A percentile compares a stretch with the other conserved stretches of the same genome.
Evolutionary conservation across 2,888 invertebrate genomes (phyloP).

Genomic region (Habroteleia sp.): DNA sequence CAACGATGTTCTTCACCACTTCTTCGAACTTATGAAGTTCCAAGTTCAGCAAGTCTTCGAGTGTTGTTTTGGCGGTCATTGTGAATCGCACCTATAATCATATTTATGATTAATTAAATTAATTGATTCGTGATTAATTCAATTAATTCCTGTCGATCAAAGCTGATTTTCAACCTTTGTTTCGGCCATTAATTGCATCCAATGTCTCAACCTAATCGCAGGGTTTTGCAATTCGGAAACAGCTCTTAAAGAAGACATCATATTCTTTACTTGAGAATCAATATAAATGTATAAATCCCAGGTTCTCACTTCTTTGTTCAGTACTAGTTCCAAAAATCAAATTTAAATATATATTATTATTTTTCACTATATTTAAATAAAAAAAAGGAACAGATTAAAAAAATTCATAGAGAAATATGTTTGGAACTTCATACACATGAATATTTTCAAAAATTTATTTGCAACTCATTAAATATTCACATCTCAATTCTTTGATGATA

Average conservation of each 20-base stretch:
- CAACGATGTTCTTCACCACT: constrained; percentile 96
- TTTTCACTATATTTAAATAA: too few relatives aligned
- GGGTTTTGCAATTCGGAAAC: constrained; percentile 97
- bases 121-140: too few relatives aligned
- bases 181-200: constrained; percentile 95
- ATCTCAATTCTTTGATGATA: constrained; percentile 91
- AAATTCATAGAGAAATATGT: too few relatives aligned
- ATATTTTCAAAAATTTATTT: too few relatives aligned
- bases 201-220: constrained; percentile 95
- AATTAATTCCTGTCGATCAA: too few relatives aligned
- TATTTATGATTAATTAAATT: constrained; percentile 1
- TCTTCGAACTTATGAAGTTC: constrained; percentile 96
- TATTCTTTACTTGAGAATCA: constrained; percentile 92
- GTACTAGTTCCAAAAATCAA: too few relatives aligned
- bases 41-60: constrained; percentile 92
- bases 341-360: too few relatives aligned
- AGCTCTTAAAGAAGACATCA: constrained; percentile 95
- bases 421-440: too few relatives aligned
- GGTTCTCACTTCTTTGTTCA: constrained; percentile 85
- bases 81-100: constrained; percentile 89
- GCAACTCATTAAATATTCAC: constrained; percentile 81
- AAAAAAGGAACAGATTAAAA: too few relatives aligned
- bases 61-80: constrained; percentile 92
- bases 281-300: constrained; percentile 91
- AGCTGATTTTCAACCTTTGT: constrained; percentile 90